A percentile compares a stretch with the other conserved stretches of the same genome.
Conservation (phyloP, 1,140 invertebrate genomes). For the Ostrea denselamellosa region DNA sequence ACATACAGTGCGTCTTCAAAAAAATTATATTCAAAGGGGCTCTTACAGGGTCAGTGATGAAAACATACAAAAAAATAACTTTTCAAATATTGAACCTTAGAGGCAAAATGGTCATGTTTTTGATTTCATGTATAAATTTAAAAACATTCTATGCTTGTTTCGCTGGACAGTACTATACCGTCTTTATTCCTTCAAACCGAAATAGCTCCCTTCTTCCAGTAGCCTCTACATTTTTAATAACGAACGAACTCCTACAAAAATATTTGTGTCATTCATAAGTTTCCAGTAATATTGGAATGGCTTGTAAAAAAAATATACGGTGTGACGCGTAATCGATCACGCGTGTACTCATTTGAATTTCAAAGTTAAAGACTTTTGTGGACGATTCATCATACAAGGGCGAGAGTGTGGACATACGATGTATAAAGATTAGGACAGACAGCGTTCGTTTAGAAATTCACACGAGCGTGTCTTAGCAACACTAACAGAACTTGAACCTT, state of each 20-base stretch:
- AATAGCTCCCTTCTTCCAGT: neutral
- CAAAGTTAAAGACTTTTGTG: neutral
- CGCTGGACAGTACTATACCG: neutral
- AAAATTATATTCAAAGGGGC: neutral
- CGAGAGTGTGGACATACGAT: neutral
- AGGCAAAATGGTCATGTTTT: neutral
- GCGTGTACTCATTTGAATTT: slow-evolving; percentile 29
- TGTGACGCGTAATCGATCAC: slow-evolving; percentile 17
- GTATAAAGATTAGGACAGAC: slow-evolving; percentile 1
- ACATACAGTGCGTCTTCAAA: neutral
- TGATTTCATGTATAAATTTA: neutral
- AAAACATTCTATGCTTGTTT: neutral
- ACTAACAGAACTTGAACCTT: neutral
- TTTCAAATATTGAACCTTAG: too few species aligned
- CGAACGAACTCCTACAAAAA: neutral
- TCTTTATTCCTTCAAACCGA: neutral
- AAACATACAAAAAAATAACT: too few species aligned
- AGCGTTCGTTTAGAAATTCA: slow-evolving; percentile 25
- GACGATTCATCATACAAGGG: slow-evolving; percentile 9
- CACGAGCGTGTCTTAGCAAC: slow-evolving; percentile 10
- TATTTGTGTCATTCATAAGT: slow-evolving; percentile 33
- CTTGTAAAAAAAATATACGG: neutral
- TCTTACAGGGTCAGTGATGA: too few species aligned
- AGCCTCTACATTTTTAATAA: neutral
- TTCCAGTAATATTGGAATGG: neutral